Base-by-base conservation (phyloP, 2,797 vertebrate genomes). In the Cryptoprocta ferox region DNA sequence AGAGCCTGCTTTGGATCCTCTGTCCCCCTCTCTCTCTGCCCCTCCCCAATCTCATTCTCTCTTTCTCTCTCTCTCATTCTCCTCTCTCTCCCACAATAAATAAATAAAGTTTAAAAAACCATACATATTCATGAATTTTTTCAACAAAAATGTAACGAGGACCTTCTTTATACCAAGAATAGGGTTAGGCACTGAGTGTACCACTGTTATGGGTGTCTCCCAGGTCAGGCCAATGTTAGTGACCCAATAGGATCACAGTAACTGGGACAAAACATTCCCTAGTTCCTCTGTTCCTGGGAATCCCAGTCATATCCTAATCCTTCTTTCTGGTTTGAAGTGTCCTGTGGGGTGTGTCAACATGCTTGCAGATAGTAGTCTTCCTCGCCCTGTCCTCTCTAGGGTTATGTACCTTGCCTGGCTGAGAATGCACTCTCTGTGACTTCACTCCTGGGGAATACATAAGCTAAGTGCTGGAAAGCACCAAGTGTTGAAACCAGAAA, bases 181-280 rank as follows among this genome's bases (percentile, higher is more conserved):
- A 14, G 45, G 35, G 9, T 24, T 16, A 30, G 19, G 11, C 19
- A 18, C 13, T 16, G 61, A 85, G 24, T 0, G 0, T 18, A 21
- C 1, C 4, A 0, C 39, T 48, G 0, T 24, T 12, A 2, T 2
- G 0, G 32, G 11, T 4, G 48, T 37, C 50, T 68, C 84, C 28
- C 14, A 56, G 19, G 18, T 13, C 39, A 48, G 48, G 12, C 28
- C 65, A 94, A 48, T 3, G 11, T 71, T 18, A 8, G 18, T 19
- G 71, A 18, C 42, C 48, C 53, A 6, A 30, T 11, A 35, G 76
- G 19, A 7, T 45, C 30, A 26, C 9, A 39, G 7, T 45, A 71
- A 42, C 79, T 28, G 53, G 30, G 53, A 45, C 32, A 82, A 28
- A 79, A 79, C 18, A 21, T 15, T 42, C 35, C 63, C 26, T 61